Base-by-base conservation (phyloP, 2,888 invertebrate genomes). In the Cryptocephalus moraei region DNA sequence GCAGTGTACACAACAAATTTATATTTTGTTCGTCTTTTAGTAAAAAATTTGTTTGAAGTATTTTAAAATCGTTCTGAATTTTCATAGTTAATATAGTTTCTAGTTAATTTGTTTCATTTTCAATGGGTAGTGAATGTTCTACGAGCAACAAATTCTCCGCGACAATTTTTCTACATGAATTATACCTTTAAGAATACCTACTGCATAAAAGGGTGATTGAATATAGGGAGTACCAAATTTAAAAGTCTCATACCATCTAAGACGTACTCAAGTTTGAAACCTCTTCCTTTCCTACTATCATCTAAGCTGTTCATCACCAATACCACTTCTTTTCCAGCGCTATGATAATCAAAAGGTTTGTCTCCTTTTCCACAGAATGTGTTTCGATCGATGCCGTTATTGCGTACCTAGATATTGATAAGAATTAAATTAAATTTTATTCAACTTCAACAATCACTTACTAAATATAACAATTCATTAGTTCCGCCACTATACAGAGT, bases 191-290 rank as follows among this genome's bases (percentile, higher is more conserved):
- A 22, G 3, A 6, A 6, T 22, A 22, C 22, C n/a, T 22, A 22
- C 22, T 22, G 22, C 6, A 22, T 22, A 2, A 22, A 22, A 4
- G 6, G 6, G 3, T 22, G 6, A 4, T 22, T 22, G 22, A 22
- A 22, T 22, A 22, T 22, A 22, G 3, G n/a, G 22, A 22, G 22
- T 22, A 22, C 22, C 2, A 22, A 22, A 22, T 22, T 22, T 22
- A 47, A 39, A 47, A 39, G 8, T 8, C 31, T 13, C 12, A 40
- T 71, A 73, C 79, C 76, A 14, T 75, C 68, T 32, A 71, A 67
- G 10, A 69, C 65, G 50, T 80, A 79, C 56, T 80, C 77, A 4
- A 91, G 63, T 70, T 80, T 79, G 60, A 91, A 82, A 33, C 84
- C 84, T 63, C 72, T 77, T 39, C 78, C 75, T 51, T 64, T 68